Percentiles rank a stretch among this genome's conserved stretches.
These are phyloP conservation scores for Agrypnia vestita DNA, from an alignment of 1,140 invertebrate species.

Conservation along the genomic window DNA sequence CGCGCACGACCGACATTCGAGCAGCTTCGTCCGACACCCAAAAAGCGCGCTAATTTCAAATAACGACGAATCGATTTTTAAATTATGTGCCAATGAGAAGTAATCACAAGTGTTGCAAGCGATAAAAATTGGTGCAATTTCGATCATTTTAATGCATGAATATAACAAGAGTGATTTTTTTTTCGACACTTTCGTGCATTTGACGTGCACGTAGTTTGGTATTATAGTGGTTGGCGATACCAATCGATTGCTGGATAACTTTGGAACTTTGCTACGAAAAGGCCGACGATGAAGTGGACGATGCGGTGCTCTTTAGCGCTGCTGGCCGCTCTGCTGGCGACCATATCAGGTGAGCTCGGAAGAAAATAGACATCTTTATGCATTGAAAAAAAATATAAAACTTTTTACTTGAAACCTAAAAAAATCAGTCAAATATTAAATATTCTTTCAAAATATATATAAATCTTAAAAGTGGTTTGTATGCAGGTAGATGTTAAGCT, in stretches of 20 bases:
- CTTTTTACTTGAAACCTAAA: too few species aligned
- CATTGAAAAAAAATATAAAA: too few species aligned
- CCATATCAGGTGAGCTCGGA: constrained; percentile 8
- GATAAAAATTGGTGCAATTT: constrained; percentile 20
- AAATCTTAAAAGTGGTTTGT: too few species aligned
- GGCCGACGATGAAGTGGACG: constrained; percentile 20
- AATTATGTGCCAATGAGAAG: constrained; percentile 17
- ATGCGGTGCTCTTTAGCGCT: constrained; percentile 34
- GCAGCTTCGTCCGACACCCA: too few species aligned
- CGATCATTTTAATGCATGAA: constrained; percentile 31
- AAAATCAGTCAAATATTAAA: too few species aligned
- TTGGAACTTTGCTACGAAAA: constrained; percentile 18
- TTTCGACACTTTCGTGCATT: constrained; percentile 20
- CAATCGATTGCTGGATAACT: constrained; percentile 16
- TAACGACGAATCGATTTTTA: constrained; percentile 31
- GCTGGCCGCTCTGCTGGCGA: background rate
- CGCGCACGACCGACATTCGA: background rate
- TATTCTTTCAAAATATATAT: too few species aligned
- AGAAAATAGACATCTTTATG: too few species aligned
- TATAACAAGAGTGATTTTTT: constrained; percentile 4
- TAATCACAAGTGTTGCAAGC: constrained; percentile 25
- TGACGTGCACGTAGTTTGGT: constrained; percentile 29
- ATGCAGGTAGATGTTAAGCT: too few species aligned
- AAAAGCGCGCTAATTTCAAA: constrained; percentile 35
- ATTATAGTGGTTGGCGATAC: background rate